Evolutionary conservation across 2,888 invertebrate species (phyloP).

Genomic region (Liposcelis brunnea): DNA sequence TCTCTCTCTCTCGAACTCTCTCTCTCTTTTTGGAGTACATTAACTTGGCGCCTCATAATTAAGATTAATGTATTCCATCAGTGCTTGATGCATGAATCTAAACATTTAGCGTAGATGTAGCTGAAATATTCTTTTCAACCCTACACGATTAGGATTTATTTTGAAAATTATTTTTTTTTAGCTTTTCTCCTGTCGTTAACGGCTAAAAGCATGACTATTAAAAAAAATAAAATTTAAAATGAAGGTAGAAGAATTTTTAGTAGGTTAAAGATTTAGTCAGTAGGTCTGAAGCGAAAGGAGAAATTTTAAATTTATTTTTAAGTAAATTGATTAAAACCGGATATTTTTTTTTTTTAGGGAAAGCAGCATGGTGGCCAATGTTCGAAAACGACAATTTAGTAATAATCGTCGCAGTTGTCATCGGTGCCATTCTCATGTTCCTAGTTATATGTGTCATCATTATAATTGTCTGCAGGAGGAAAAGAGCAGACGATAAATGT

Average conservation of each 20-base stretch:
- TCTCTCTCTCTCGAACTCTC: background rate
- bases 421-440: slow-evolving; percentile 48
- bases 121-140: slow-evolving; percentile 14
- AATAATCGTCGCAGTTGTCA: slow-evolving; percentile 51
- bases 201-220: background rate
- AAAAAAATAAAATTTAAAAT: background rate
- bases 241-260: too few species aligned
- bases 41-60: background rate
- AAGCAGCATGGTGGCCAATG: slow-evolving; percentile 61
- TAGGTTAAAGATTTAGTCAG: too few species aligned
- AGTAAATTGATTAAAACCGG: too few species aligned
- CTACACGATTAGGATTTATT: slow-evolving; percentile 1
- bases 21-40: background rate
- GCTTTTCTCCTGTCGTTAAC: slow-evolving; percentile 5
- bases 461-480: slow-evolving; percentile 67
- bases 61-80: background rate
- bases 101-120: too few species aligned
- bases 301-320: too few species aligned
- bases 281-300: too few species aligned
- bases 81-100: background rate
- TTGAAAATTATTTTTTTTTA: slow-evolving; percentile 5
- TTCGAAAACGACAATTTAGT: slow-evolving; percentile 58
- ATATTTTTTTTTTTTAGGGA: slow-evolving; percentile 36
- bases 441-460: slow-evolving; percentile 71
- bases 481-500: slow-evolving; percentile 69